phyloP scores from a whole-genome alignment of 2,888 invertebrate species.

The Latrodectus elegans region DNA sequence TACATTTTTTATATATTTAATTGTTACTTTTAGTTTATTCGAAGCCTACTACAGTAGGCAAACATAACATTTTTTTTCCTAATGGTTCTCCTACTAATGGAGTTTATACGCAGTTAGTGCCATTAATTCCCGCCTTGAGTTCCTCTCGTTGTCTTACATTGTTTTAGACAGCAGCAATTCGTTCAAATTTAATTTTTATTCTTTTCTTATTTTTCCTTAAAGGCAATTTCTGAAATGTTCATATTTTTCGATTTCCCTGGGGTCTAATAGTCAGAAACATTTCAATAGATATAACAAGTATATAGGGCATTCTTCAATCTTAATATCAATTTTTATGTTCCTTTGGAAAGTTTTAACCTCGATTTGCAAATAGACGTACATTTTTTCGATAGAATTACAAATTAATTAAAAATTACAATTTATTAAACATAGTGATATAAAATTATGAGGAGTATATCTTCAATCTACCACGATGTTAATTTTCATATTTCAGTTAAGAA shows the following conservation, averaged over 20 bases:
- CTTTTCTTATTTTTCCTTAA: conserved; percentile 12
- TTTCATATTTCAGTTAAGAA: too few relatives aligned
- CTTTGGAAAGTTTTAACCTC: too few relatives aligned
- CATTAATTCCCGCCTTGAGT: conserved; percentile 51
- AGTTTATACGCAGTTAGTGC: conserved; percentile 58
- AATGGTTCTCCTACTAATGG: conserved; percentile 58
- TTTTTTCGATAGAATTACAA: too few relatives aligned
- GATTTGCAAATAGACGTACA: too few relatives aligned
- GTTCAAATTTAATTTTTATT: conserved; percentile 55
- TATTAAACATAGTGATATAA: too few relatives aligned
- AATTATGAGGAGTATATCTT: too few relatives aligned
- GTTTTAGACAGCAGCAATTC: conserved; percentile 57
- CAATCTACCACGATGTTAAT: too few relatives aligned
- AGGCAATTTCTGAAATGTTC: conserved; percentile 7
- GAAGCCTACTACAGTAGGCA: conserved; percentile 27
- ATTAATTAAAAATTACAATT: too few relatives aligned
- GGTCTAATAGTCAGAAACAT: conserved; percentile 18
- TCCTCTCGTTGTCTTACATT: conserved; percentile 33
- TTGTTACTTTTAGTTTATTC: conserved; percentile 46
- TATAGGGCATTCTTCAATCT: not conserved
- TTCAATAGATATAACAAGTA: conserved; percentile 55
- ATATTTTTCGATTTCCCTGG: conserved; percentile 37
- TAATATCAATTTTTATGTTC: too few relatives aligned
- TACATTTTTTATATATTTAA: conserved; percentile 1
- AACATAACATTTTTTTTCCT: conserved; percentile 41